Evolutionary conservation across 1,140 invertebrate genomes (phyloP).

Genomic region (Drosophila bocki): DNA sequence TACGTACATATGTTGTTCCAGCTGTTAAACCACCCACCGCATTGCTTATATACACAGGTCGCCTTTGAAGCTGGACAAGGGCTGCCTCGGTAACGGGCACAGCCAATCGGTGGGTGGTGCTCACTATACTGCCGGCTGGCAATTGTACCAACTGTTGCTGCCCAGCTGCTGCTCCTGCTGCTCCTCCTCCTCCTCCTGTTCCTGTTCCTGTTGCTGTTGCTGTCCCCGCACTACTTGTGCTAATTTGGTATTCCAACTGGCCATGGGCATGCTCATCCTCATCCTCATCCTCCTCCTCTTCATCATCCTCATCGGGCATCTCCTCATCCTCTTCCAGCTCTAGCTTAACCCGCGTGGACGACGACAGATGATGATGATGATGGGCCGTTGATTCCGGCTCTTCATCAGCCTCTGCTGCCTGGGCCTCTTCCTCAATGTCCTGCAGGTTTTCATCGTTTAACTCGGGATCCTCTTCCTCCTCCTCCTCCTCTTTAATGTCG

Average conservation of each 20-base stretch:
- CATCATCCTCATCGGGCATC: constrained; percentile 60
- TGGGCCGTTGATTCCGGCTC: constrained; percentile 63
- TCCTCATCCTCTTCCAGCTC: constrained; percentile 73
- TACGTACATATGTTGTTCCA: constrained; percentile 73
- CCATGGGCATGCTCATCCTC: constrained; percentile 30
- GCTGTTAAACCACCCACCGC: constrained; percentile 64
- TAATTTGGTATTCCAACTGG: constrained; percentile 58
- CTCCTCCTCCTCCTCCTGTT: constrained; percentile 8
- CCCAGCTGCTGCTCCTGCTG: constrained; percentile 3
- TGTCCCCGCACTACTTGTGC: constrained; percentile 8
- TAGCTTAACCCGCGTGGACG: constrained; percentile 67
- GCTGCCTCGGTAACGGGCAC: constrained; percentile 79
- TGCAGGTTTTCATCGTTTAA: constrained; percentile 81
- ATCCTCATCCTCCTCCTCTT: constrained; percentile 59
- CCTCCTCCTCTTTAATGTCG: constrained; percentile 71
- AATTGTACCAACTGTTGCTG: constrained; percentile 77
- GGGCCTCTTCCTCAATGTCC: constrained; percentile 81
- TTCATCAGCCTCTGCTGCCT: constrained; percentile 79
- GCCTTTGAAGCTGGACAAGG: constrained; percentile 76
- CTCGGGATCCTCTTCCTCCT: constrained; percentile 79
- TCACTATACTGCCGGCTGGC: constrained; percentile 78
- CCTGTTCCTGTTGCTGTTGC: constrained; percentile 1
- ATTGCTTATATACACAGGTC: constrained; percentile 81
- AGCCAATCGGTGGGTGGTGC: constrained; percentile 67
- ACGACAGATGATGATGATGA: constrained; percentile 9